Evolutionary conservation across 2,888 invertebrate species (phyloP).

Genomic region (Yponomeuta malinellus): DNA sequence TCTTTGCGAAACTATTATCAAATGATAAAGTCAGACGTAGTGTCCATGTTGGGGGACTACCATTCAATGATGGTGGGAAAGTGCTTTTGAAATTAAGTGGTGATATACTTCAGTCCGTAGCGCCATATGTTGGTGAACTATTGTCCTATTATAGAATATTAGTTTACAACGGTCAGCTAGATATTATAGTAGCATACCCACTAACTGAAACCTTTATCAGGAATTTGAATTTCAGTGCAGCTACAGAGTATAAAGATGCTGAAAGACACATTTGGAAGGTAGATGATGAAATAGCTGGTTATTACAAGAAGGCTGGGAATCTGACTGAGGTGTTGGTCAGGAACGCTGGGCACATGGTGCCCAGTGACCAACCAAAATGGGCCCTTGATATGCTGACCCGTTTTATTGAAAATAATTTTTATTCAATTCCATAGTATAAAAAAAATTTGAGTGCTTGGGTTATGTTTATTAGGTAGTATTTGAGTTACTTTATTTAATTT

Average conservation of each 20-base stretch:
- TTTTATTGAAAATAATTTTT: constrained; percentile 59
- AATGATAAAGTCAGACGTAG: constrained; percentile 60
- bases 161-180: constrained; percentile 81
- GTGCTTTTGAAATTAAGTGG: constrained; percentile 69
- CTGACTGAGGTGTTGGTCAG: constrained; percentile 83
- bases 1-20: constrained; percentile 44
- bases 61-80: constrained; percentile 59
- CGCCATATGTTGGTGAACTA: constrained; percentile 54
- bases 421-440: too few species aligned
- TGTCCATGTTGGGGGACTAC: constrained; percentile 78
- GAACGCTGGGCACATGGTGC: constrained; percentile 86
- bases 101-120: constrained; percentile 78
- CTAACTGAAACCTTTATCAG: constrained; percentile 79
- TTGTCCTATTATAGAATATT: constrained; percentile 71
- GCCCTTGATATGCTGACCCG: constrained; percentile 73
- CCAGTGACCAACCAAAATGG: constrained; percentile 76
- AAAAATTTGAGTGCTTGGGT: too few species aligned
- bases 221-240: constrained; percentile 78
- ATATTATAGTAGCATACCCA: constrained; percentile 78
- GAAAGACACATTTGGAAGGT: constrained; percentile 80
- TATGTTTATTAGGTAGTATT: neutral
- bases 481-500: neutral
- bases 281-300: constrained; percentile 81
- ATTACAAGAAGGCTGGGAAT: constrained; percentile 81
- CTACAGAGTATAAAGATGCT: constrained; percentile 78